Evolutionary conservation across 2,888 invertebrate genomes (phyloP), one percentile per base, ranked within the genome.

Genomic region (Vandiemenella viatica): DNA sequence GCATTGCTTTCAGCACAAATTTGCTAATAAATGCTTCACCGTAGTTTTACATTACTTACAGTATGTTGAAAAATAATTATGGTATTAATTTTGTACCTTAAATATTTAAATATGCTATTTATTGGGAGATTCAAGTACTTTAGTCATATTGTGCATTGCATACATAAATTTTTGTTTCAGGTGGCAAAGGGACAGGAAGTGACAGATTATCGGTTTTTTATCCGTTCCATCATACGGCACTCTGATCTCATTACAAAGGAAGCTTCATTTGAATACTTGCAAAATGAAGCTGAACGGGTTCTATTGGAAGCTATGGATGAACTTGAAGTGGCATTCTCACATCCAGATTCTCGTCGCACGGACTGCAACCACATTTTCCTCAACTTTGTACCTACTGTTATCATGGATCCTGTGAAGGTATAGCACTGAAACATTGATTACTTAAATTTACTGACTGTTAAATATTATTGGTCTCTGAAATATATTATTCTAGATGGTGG

Each of bases 341-440:
- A 96, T 67, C 87, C 88, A 0, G 76, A 85, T 47, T 90, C 91
- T 5, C 83, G 83, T 61, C 75, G 91, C 53, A 95, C 96, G 0
- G 97, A 98, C 64, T 96, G 97, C 66, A 98, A 98, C 68, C 97
- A 98, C 63, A 95, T 98, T 47, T 98, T 97, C 76, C 73, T 98
- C 47, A 96, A 96, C 70, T 96, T 98, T 62, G 92, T 96, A 17
- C 97, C 97, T n/a, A 93, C 95, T 0, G 90, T 97, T 51, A 89
- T 95, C 44, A 90, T 95, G 86, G 95, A 97, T 65, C 92, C 93
- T 0, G 79, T 82, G 2, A 92, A 92, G 75, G 83, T 83, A 65
- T 4, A 18, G 38, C 5, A 8, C 26, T 23, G 42, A 51, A 15
- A 6, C n/a, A n/a, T n/a, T n/a, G n/a, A n/a, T n/a, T n/a, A n/a